Evolutionary conservation across 2,113 vertebrate species (phyloP), one percentile per base, ranked within the genome.

Genomic region (Acanthisitta chloris): DNA sequence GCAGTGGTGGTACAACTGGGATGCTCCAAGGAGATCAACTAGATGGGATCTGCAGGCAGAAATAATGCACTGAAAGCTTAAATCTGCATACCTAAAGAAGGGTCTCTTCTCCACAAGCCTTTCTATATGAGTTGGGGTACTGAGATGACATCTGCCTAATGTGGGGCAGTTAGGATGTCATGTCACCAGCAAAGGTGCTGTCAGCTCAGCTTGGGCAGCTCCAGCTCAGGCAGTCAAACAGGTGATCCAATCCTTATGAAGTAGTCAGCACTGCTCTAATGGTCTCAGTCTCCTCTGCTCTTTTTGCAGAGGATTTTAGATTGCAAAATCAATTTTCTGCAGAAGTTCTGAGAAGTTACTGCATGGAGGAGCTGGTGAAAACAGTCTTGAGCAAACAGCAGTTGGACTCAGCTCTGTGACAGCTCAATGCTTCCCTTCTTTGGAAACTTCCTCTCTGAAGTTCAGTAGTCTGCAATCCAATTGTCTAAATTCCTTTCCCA

Each of bases 231-330:
- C 29, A 33, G 17, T 10, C 24, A 25, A 26, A 34, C 16, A n/a
- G 46, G 8, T 4, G 36, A n/a, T 13, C 16, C 1, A 0, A 3
- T 51, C 26, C 11, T 67, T 57, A 52, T 46, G 24, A 28, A 28
- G 15, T 58, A 14, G 21, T 33, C 25, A 23, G 28, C 9, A 33
- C 36, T 14, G 17, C 17, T 49, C 33, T 21, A 19, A 28, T 9
- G 16, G 17, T 16, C 51, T 73, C 1, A 2, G 31, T 8, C 10
- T 36, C 71, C 36, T 38, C 31, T 0, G 0, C 24, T 43, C 24
- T 5, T 85, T 65, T 54, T 73, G 38, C 34, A 52, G 40, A 85
- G 43, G 36, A n/a, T 66, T 72, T 23, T 8, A 43, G 48, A 12
- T 14, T 69, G 33, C 28, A 81, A 34, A 81, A 64, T 34, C 25